Evolutionary conservation across 1,140 invertebrate species (phyloP), one percentile per base, ranked within the genome.

Genomic region (Drosophila tropicalis): DNA sequence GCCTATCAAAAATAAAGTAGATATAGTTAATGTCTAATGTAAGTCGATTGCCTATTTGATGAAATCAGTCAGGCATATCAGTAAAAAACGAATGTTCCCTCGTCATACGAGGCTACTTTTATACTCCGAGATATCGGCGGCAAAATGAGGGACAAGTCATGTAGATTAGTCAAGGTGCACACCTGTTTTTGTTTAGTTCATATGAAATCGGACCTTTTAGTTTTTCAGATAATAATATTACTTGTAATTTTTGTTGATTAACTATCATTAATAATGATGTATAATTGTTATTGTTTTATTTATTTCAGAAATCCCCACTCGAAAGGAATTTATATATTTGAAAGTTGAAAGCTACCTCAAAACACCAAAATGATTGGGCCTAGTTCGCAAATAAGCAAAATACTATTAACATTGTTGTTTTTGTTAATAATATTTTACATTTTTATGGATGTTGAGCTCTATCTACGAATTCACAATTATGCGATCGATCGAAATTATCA

Each of bases 381-480:
- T 54, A 93, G 94, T 62, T 94, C 94, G 34, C 93, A 94, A 86
- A 92, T 94, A 55, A 94, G 94, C 90, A 94, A 94, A 82, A 81
- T 94, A 54, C 83, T 94, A 74, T 85, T 94, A 44, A 81, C 85
- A 13, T 72, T 94, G 39, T 85, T 94, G 40, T 90, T 94, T 54
- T 15, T 94, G 39, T 73, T 94, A 39, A 80, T 94, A 56, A 61
- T 94, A 39, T 95, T 94, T 75, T 95, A 94, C 71, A 66, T 94
- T 55, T 93, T 92, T 62, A 95, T 95, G 94, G 94, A 95, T 79
- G 89, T 93, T 57, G 90, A 93, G 62, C 83, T 95, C 34, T 95
- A 95, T 78, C 79, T 94, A 63, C 92, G 94, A 44, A 93, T 95
- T 76, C 94, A 94, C 74, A 92, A 95, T 76, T 95, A 94, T 86